phyloP scores from a whole-genome alignment of 2,888 invertebrate genomes.

The Hirtodrosophila alboralis region DNA sequence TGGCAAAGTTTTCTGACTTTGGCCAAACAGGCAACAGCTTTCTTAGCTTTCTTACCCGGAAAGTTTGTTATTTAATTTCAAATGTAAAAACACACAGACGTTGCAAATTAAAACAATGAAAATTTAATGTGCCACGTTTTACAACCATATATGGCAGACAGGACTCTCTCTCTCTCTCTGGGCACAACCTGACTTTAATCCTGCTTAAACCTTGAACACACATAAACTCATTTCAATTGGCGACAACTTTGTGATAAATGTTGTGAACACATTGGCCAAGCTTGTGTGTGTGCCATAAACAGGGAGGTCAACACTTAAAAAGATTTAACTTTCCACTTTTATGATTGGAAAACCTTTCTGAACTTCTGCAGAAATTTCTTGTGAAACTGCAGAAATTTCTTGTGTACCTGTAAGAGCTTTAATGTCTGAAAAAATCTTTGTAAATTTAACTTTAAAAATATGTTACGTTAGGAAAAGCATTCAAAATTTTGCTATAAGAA shows the following conservation, averaged over 20 bases:
- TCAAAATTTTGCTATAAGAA: too few species aligned
- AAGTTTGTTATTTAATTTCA: conserved; percentile 26
- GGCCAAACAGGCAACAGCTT: conserved; percentile 8
- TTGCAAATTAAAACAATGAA: conserved; percentile 71
- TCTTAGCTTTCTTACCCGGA: conserved; percentile 8
- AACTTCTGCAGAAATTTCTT: too few species aligned
- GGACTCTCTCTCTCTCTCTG: too few species aligned
- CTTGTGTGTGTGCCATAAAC: not conserved
- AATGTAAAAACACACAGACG: conserved; percentile 22
- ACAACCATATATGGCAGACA: conserved; percentile 17
- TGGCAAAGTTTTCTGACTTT: conserved; percentile 41
- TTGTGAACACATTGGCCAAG: conserved; percentile 3
- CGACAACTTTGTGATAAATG: conserved; percentile 26
- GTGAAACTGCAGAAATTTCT: too few species aligned
- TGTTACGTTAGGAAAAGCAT: too few species aligned
- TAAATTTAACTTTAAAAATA: too few species aligned
- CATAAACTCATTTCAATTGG: conserved; percentile 24
- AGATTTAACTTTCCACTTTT: not conserved
- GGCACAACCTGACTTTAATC: conserved; percentile 14
- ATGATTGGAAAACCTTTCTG: too few species aligned
- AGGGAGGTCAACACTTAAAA: conserved; percentile 6
- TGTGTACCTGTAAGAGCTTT: too few species aligned
- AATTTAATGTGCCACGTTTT: conserved; percentile 68
- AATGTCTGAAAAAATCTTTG: too few species aligned
- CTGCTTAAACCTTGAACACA: conserved; percentile 10